A percentile compares a stretch with the other conserved stretches of the same genome.
These are phyloP conservation scores for Trichonephila inaurata DNA, from an alignment of 1,140 invertebrate genomes.

Conservation along the genomic window DNA sequence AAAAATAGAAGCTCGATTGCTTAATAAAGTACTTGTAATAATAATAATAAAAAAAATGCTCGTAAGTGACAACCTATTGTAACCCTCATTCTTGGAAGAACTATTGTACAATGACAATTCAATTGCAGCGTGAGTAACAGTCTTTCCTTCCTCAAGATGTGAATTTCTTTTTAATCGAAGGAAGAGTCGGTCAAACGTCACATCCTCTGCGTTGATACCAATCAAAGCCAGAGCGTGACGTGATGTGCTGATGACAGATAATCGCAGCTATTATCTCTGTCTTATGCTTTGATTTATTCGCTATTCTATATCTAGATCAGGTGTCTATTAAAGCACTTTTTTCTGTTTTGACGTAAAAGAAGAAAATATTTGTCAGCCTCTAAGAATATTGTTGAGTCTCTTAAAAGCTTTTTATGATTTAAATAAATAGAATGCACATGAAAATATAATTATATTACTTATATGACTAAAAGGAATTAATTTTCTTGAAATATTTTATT, in stretches of 20 bases:
- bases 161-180: constrained; percentile 49
- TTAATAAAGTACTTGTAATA: too few relatives aligned
- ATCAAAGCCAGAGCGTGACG: constrained; percentile 28
- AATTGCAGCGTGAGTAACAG: not conserved
- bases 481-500: too few relatives aligned
- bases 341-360: not conserved
- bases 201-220: constrained; percentile 23
- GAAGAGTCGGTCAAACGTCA: constrained; percentile 15
- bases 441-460: too few relatives aligned
- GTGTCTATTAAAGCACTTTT: not conserved
- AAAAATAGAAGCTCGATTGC: too few relatives aligned
- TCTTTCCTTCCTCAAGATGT: constrained; percentile 17
- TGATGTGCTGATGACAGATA: constrained; percentile 34
- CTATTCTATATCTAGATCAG: not conserved
- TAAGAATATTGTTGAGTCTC: not conserved
- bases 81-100: not conserved
- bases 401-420: too few relatives aligned
- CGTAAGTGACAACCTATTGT: not conserved
- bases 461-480: too few relatives aligned
- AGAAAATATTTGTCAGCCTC: not conserved
- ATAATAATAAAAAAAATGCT: too few relatives aligned
- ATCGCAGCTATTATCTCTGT: not conserved
- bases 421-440: too few relatives aligned
- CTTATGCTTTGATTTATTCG: not conserved
- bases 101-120: not conserved